These are phyloP conservation scores for Dione vanillae DNA, from an alignment of 2,888 invertebrate genomes.

Conservation along the genomic window DNA sequence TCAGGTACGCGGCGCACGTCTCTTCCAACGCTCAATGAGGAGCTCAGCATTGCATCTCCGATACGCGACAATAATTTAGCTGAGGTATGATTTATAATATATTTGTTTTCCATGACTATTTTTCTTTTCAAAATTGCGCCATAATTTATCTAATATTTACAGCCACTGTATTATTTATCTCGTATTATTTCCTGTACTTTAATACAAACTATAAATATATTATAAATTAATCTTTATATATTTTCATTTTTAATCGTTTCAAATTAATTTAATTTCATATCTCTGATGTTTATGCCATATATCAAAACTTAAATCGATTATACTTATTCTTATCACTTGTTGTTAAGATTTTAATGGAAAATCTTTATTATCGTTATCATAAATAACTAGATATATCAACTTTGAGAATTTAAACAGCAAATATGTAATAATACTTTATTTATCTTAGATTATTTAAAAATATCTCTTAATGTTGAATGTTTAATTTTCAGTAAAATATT, in stretches of 20 bases:
- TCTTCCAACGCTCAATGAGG: conserved; percentile 51
- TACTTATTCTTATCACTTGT: conserved; percentile 18
- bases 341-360: conserved; percentile 23
- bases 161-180: neutral
- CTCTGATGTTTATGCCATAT: conserved; percentile 12
- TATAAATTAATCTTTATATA: neutral
- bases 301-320: conserved; percentile 14
- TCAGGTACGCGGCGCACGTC: conserved; percentile 72
- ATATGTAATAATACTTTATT: neutral
- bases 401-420: conserved; percentile 5
- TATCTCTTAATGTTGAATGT: neutral
- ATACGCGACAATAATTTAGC: conserved; percentile 31
- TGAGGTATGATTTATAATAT: conserved; percentile 40
- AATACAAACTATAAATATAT: neutral
- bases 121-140: neutral
- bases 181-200: neutral
- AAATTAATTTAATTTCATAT: conserved; percentile 1
- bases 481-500: neutral
- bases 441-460: neutral
- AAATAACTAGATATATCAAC: conserved; percentile 8
- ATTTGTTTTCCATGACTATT: neutral
- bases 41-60: conserved; percentile 50
- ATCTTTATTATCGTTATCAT: conserved; percentile 22
- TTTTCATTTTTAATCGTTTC: neutral
- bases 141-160: no score